Conservation (phyloP, 30 jellyfish, hydroid and myxozoan species). For the Hydractinia echinata region DNA sequence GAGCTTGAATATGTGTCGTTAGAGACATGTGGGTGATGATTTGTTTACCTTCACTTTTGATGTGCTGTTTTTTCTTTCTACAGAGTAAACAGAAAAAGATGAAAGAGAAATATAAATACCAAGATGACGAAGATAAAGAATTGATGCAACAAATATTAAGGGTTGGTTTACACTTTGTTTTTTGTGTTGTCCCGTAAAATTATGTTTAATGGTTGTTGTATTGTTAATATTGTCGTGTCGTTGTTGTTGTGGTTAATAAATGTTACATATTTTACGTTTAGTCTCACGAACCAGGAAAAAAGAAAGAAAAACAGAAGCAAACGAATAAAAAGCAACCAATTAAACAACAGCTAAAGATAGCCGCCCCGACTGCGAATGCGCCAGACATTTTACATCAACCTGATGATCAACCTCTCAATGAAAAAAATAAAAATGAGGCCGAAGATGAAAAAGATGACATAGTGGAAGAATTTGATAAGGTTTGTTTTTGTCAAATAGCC, state of each 20-base stretch:
- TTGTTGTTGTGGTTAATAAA: too few species aligned
- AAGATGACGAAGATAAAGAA: conserved; percentile 93
- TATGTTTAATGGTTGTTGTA: background rate
- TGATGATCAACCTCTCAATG: conserved; percentile 9
- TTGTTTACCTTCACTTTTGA: too few species aligned
- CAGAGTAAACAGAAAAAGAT: conserved; percentile 81
- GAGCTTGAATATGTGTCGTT: background rate
- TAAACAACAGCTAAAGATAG: conserved; percentile 28
- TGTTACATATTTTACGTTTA: background rate
- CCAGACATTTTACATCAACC: conserved; percentile 23
- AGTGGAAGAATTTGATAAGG: conserved; percentile 35
- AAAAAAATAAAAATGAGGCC: background rate
- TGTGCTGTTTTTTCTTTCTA: background rate
- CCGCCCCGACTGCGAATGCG: background rate
- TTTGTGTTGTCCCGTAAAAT: background rate
- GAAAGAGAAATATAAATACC: conserved; percentile 91
- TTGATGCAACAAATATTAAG: conserved; percentile 62
- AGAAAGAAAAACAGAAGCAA: conserved; percentile 27
- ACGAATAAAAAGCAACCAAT: conserved; percentile 13
- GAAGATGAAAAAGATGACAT: conserved; percentile 27
- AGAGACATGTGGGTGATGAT: too few species aligned
- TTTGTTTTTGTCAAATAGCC: background rate
- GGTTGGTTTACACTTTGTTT: conserved; percentile 39
- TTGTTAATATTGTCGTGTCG: background rate
- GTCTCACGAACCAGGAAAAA: conserved; percentile 36